These are phyloP conservation scores for Festucalex cinctus DNA, from an alignment of 2,113 vertebrate species.

Conservation along the genomic window DNA sequence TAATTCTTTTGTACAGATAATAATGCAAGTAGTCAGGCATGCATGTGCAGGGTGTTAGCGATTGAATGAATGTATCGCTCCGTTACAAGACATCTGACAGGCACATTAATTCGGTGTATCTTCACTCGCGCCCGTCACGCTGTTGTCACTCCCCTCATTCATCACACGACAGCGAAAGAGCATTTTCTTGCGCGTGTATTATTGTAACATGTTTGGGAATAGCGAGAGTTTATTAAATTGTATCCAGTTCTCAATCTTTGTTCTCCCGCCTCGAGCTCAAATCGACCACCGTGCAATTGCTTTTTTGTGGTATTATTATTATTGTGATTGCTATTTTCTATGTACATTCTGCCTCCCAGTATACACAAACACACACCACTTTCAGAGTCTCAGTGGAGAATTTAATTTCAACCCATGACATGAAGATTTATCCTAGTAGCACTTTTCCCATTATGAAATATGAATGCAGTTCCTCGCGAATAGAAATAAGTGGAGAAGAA, in stretches of 20 bases:
- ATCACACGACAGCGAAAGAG: not conserved
- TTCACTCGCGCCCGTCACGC: not conserved
- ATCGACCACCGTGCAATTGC: constrained; percentile 6
- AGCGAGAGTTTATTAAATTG: not conserved
- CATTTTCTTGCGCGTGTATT: not conserved
- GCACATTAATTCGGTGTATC: not conserved
- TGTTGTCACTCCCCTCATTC: not conserved
- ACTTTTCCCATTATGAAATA: not conserved
- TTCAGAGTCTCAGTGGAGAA: not conserved
- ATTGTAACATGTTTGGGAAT: not conserved
- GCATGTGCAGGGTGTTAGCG: too few relatives aligned
- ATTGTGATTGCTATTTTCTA: not conserved
- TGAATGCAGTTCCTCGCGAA: not conserved
- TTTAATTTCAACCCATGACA: constrained; percentile 4
- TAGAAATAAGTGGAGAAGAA: too few relatives aligned
- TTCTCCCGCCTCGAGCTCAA: not conserved
- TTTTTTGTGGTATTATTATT: constrained; percentile 12
- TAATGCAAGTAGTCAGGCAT: not conserved
- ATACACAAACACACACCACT: not conserved
- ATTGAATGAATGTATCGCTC: not conserved
- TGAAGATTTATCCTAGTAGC: not conserved
- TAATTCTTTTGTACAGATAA: not conserved
- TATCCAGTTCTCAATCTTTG: not conserved
- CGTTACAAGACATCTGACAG: not conserved
- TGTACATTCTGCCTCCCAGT: not conserved